Conservation (phyloP, 2,113 vertebrate genomes). For the Chloropsis cyanopogon region DNA sequence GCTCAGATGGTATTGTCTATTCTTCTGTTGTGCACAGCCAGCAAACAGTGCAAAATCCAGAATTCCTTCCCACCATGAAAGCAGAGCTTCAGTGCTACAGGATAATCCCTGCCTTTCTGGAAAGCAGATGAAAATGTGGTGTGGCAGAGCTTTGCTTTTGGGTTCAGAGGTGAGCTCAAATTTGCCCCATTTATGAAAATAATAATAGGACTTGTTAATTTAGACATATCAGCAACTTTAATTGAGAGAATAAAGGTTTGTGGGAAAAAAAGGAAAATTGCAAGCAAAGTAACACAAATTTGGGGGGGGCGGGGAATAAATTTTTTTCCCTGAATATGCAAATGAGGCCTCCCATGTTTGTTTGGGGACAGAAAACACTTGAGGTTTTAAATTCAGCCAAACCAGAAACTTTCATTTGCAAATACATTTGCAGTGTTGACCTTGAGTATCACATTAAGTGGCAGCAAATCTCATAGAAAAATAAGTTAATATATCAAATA, state of each 20-base stretch:
- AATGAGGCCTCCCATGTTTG: neutral
- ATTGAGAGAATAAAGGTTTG: neutral
- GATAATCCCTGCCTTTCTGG: neutral
- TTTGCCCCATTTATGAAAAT: neutral
- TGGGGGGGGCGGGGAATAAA: rapidly evolving
- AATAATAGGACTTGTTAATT: neutral
- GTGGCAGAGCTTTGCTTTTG: neutral
- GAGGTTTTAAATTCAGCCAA: neutral
- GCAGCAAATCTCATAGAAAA: neutral
- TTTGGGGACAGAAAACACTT: neutral
- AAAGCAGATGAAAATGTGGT: neutral
- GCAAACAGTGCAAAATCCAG: slow-evolving; percentile 13
- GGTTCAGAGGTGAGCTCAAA: neutral
- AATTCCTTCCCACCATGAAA: neutral
- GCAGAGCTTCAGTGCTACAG: neutral
- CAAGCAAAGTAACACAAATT: neutral
- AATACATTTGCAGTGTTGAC: neutral
- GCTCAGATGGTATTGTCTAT: neutral
- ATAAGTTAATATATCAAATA: neutral
- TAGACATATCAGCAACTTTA: neutral
- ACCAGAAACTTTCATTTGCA: neutral
- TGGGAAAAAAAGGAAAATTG: neutral
- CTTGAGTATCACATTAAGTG: neutral
- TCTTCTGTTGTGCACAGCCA: neutral
- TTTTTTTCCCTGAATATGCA: neutral